A percentile compares a stretch with the other conserved stretches of the same genome.
These are phyloP conservation scores for Cichlasoma orientale DNA, from an alignment of 2,797 vertebrate species.

Conservation along the genomic window DNA sequence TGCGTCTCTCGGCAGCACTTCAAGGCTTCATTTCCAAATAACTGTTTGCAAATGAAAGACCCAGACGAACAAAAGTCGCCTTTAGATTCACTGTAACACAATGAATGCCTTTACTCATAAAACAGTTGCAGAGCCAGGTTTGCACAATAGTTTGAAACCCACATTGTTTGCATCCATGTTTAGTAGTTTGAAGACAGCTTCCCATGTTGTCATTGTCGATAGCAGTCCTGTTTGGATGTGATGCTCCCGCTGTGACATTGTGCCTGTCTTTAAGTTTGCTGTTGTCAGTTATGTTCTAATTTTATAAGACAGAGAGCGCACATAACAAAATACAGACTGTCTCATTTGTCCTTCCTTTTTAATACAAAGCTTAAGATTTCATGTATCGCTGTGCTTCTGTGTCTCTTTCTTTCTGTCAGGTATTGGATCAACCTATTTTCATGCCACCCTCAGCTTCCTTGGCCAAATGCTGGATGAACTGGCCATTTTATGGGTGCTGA, in stretches of 20 bases:
- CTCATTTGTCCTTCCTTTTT: background rate
- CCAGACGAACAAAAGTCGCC: background rate
- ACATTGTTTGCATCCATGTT: background rate
- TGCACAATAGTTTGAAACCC: background rate
- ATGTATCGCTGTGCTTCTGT: background rate
- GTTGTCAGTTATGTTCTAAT: background rate
- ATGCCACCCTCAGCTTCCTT: conserved; percentile 96
- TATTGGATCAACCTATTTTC: conserved; percentile 98
- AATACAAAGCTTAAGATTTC: background rate
- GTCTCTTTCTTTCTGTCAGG: conserved; percentile 77
- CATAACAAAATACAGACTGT: background rate
- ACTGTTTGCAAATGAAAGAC: background rate
- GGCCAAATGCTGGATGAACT: conserved; percentile 98
- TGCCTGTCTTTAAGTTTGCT: background rate
- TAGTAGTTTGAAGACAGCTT: background rate
- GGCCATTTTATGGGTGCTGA: conserved; percentile 97
- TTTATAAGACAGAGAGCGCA: background rate
- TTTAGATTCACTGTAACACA: background rate
- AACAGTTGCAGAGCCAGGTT: background rate
- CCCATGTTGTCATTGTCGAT: background rate
- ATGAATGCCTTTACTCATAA: background rate
- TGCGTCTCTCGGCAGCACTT: background rate
- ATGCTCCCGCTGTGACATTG: background rate
- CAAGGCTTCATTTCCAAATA: background rate
- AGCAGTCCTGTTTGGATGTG: background rate